Percentiles rank a stretch among this genome's conserved stretches.
Conservation (phyloP, 2,888 invertebrate genomes). For the Caenorhabditis sp. region DNA sequence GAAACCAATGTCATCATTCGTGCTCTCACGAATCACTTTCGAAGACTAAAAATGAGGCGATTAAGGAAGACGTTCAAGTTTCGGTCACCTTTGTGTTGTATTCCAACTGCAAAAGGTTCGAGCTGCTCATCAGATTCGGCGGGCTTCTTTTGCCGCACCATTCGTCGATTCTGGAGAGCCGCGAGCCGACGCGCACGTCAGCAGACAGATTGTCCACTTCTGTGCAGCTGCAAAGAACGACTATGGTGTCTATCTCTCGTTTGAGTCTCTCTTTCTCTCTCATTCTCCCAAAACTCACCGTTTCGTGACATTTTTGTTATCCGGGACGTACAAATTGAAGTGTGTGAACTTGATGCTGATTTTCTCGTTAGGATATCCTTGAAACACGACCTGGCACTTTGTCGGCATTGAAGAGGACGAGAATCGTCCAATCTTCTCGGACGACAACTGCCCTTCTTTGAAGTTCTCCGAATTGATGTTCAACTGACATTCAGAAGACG, state of each 20-base stretch:
- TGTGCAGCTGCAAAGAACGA: slow-evolving; percentile 84
- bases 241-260: no score
- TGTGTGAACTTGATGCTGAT: slow-evolving; percentile 73
- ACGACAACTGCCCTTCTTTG: slow-evolving; percentile 58
- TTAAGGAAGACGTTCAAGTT: slow-evolving; percentile 4
- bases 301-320: slow-evolving; percentile 59
- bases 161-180: slow-evolving; percentile 89
- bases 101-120: slow-evolving; percentile 89
- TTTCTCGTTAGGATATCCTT: slow-evolving; percentile 72
- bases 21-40: slow-evolving; percentile 56
- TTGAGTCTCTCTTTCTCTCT: not conserved
- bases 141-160: slow-evolving; percentile 89
- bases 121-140: slow-evolving; percentile 93
- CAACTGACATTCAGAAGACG: slow-evolving; percentile 54
- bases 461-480: slow-evolving; percentile 58
- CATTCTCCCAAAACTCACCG: slow-evolving; percentile 32
- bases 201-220: slow-evolving; percentile 80
- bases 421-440: slow-evolving; percentile 50
- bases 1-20: slow-evolving; percentile 61
- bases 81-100: slow-evolving; percentile 82
- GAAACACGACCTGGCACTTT: slow-evolving; percentile 60
- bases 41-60: slow-evolving; percentile 56
- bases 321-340: slow-evolving; percentile 76
- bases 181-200: slow-evolving; percentile 87
- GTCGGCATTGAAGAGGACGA: slow-evolving; percentile 52